A percentile compares a stretch with the other conserved stretches of the same genome.
phyloP scores from a whole-genome alignment of 2,888 invertebrate species.

The Dendrolimus pini region DNA sequence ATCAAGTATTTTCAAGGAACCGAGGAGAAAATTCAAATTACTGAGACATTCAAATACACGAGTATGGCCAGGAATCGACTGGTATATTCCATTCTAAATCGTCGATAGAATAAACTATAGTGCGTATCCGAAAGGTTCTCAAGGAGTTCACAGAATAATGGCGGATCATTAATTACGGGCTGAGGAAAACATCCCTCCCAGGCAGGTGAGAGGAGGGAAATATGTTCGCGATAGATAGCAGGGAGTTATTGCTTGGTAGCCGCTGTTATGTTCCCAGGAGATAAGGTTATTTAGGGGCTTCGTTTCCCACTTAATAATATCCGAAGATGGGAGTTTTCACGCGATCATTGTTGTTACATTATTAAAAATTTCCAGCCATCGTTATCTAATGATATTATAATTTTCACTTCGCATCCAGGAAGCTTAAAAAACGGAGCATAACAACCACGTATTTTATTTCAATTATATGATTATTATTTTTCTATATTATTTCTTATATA shows the following conservation, averaged over 20 bases:
- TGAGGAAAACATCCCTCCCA: conserved; percentile 21
- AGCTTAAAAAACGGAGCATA: too few relatives aligned
- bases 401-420: too few relatives aligned
- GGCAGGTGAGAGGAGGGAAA: conserved; percentile 20
- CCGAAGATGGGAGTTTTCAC: neutral
- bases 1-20: too few relatives aligned
- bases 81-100: too few relatives aligned
- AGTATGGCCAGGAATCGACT: too few relatives aligned
- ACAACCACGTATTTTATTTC: too few relatives aligned
- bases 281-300: conserved; percentile 9
- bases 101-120: neutral
- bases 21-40: too few relatives aligned
- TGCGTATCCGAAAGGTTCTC: conserved; percentile 6
- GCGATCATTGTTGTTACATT: neutral
- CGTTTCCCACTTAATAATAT: neutral
- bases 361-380: neutral
- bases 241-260: conserved; percentile 17
- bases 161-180: conserved; percentile 25
- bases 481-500: too few relatives aligned
- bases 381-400: too few relatives aligned
- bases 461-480: too few relatives aligned
- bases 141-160: conserved; percentile 24
- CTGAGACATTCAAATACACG: too few relatives aligned
- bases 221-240: conserved; percentile 23
- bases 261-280: conserved; percentile 14